phyloP scores from a whole-genome alignment of 2,888 invertebrate genomes.

The Pasiphila rectangulata region DNA sequence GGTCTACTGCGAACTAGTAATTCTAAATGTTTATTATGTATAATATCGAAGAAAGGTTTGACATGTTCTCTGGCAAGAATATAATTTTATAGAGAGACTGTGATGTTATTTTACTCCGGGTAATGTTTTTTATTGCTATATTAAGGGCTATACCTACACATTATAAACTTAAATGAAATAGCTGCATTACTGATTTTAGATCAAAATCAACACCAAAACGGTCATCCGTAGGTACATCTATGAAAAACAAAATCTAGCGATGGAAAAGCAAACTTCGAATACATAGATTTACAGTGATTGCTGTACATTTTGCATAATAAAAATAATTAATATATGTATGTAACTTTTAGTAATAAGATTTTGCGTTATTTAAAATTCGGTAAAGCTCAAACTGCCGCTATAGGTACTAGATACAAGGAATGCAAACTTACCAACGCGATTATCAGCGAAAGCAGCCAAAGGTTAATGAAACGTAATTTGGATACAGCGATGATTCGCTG shows the following conservation, averaged over 20 bases:
- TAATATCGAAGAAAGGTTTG: constrained; percentile 35
- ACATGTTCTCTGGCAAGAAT: constrained; percentile 68
- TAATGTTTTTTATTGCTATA: background rate
- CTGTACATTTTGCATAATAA: too few species aligned
- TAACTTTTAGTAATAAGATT: too few species aligned
- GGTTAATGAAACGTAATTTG: constrained; percentile 62
- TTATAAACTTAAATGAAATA: too few species aligned
- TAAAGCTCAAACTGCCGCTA: background rate
- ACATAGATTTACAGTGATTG: too few species aligned
- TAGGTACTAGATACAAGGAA: background rate
- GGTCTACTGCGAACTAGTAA: too few species aligned
- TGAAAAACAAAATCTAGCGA: too few species aligned
- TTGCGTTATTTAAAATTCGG: constrained; percentile 1
- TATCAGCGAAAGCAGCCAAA: constrained; percentile 48
- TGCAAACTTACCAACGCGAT: constrained; percentile 32
- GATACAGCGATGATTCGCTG: constrained; percentile 60
- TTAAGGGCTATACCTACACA: too few species aligned
- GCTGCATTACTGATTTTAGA: too few species aligned
- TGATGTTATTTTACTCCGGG: background rate
- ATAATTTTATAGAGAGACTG: constrained; percentile 58
- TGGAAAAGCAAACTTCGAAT: too few species aligned
- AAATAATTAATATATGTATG: too few species aligned
- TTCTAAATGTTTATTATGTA: constrained; percentile 16
- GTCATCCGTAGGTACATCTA: too few species aligned
- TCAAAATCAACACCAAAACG: too few species aligned